Base-by-base conservation (phyloP, 2,797 vertebrate genomes). In the Muscicapa comitata region DNA sequence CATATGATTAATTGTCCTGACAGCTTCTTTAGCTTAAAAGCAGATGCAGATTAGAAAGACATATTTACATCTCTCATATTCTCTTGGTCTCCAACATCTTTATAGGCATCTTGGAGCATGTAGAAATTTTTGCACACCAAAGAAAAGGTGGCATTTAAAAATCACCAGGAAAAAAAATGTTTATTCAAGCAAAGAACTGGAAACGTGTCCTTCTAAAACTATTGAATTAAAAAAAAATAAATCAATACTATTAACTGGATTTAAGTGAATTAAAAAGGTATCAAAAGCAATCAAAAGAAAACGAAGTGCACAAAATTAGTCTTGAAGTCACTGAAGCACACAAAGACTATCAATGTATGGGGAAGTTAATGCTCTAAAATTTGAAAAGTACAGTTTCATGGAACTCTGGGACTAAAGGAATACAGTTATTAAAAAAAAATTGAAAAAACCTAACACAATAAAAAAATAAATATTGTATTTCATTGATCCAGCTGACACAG, bases 211-310 rank as follows among this genome's bases (percentile, higher is more conserved):
- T 77, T 92, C 66, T 87, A 96, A 82, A 95, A 95, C 84, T 70
- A 71, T 24, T 88, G 29, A 75, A 10, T 72, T 50, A 28, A 84
- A 94, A 45, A 45, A 45, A 45, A 35, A 35, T 9, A 23, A 45
- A 94, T 90, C 94, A 78, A 88, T 95, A 51, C 29, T 95, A 95
- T 95, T 97, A 97, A 92, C 50, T 84, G 79, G 47, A 77, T 88
- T 88, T 88, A 86, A 90, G 76, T 78, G 35, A 78, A 90, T 66
- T 66, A 86, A 65, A 78, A 93, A 93, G 72, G 24, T 63, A 76
- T 85, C 43, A 83, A 89, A 93, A 81, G 50, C 79, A 87, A 66
- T 29, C 17, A 87, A 58, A 91, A 83, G 89, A 96, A 96, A 95
- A 93, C 31, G 59, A 17, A 79, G 47, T 74, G 82, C 14, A 81